Evolutionary conservation across 2,888 invertebrate genomes (phyloP), one percentile per base, ranked within the genome.

Genomic region (Hemicrepidius hirtus): DNA sequence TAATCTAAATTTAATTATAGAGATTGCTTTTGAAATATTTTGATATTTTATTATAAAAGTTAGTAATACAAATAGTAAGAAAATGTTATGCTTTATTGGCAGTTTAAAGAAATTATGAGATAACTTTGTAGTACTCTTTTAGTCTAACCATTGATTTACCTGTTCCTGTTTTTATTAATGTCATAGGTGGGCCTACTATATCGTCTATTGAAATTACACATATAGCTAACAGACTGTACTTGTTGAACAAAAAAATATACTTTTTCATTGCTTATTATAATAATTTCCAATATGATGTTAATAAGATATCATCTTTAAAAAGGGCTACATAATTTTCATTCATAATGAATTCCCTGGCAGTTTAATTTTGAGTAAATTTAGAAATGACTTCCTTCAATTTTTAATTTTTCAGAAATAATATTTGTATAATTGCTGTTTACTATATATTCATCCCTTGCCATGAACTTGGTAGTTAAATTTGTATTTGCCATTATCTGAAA

Each of bases 161-260:
- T 63, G 16, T 53, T 1, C 68, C 71, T 32, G 75, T 75, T 71
- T 70, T 73, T 63, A 75, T 63, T 63, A 75, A 62, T 63, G 13
- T 28, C 10, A 73, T 12, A 24, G 73, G 73, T 40, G 73, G 73
- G 12, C 75, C 73, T 28, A 75, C 18, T 68, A 60, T 13, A 41
- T 57, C 20, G n/a, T 35, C 35, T 7, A 35, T 10, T 35, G 35
- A n/a, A n/a, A n/a, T n/a, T n/a, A n/a, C n/a, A n/a, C n/a, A n/a
- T n/a, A n/a, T n/a, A n/a, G n/a, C n/a, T n/a, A n/a, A n/a, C n/a
- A n/a, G n/a, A n/a, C n/a, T n/a, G n/a, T n/a, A n/a, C 10, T 35
- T 35, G 35, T 35, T 35, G 35, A 5, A 35, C 5, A 7, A 35
- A 35, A 35, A 35, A 10, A 7, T 35, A 35, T 35, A 35, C 5